phyloP scores from a whole-genome alignment of 2,113 vertebrate genomes.

The Tetrao urogallus region DNA sequence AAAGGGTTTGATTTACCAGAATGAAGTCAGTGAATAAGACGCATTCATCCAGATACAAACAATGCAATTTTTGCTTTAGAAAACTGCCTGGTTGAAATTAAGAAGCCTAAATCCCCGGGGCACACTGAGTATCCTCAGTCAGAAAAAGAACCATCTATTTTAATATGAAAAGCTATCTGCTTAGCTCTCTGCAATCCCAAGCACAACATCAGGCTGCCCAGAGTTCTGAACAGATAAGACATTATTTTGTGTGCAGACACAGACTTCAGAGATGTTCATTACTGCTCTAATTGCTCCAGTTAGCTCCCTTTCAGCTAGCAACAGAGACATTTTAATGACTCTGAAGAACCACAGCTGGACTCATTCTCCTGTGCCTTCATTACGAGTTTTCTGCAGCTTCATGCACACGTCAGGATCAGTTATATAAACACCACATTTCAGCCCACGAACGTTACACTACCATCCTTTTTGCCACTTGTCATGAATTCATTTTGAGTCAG shows the following conservation, averaged over 20 bases:
- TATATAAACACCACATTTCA: neutral
- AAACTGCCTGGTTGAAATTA: conserved; percentile 9
- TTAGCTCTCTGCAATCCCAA: neutral
- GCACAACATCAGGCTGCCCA: neutral
- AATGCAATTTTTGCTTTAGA: conserved; percentile 22
- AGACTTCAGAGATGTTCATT: neutral
- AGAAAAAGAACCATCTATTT: conserved; percentile 5
- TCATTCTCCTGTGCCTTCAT: neutral
- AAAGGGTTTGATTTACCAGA: conserved; percentile 39
- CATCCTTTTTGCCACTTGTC: neutral
- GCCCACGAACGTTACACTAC: neutral
- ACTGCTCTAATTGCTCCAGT: neutral
- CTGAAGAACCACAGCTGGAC: conserved; percentile 17
- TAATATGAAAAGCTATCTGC: neutral
- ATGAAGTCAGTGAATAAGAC: neutral
- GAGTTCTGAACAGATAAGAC: neutral
- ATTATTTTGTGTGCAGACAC: neutral
- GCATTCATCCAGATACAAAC: neutral
- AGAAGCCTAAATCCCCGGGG: neutral
- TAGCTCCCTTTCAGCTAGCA: conserved; percentile 5
- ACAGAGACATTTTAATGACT: neutral
- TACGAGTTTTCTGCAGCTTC: conserved; percentile 7
- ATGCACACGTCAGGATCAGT: neutral
- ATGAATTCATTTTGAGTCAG: neutral
- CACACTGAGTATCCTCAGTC: neutral